phyloP scores from a whole-genome alignment of 2,113 vertebrate species.

The Stercorarius parasiticus region DNA sequence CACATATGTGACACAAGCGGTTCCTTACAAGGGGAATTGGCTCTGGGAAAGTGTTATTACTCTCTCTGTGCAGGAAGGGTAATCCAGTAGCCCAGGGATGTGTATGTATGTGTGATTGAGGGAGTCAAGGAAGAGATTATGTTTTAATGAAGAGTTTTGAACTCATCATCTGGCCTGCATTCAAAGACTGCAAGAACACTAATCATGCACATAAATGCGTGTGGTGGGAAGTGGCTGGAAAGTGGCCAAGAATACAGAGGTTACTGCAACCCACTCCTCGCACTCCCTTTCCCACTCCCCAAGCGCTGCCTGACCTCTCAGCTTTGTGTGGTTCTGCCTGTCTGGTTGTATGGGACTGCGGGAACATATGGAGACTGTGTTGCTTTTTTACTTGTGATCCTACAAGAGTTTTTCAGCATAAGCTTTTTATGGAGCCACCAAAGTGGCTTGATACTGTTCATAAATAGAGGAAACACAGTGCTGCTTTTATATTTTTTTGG shows the following conservation, averaged over 20 bases:
- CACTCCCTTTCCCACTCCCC: neutral
- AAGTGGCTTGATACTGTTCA: neutral
- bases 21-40: neutral
- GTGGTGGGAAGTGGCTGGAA: neutral
- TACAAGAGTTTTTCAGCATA: neutral
- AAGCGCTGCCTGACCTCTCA: neutral
- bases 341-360: neutral
- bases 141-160: neutral
- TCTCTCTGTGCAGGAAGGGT: neutral
- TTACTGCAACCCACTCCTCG: neutral
- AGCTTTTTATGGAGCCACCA: neutral
- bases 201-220: neutral
- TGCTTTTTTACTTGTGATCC: neutral
- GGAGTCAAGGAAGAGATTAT: neutral
- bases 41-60: neutral
- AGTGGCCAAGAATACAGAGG: neutral
- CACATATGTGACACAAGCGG: neutral
- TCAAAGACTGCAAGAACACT: neutral
- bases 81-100: neutral
- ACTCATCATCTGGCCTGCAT: neutral
- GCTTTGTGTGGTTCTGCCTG: fast-evolving
- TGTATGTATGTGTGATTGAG: neutral
- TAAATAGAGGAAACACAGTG: neutral
- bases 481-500: neutral
- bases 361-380: fast-evolving